Base-by-base conservation (phyloP, 2,888 invertebrate genomes). In the Deilephila porcellus region DNA sequence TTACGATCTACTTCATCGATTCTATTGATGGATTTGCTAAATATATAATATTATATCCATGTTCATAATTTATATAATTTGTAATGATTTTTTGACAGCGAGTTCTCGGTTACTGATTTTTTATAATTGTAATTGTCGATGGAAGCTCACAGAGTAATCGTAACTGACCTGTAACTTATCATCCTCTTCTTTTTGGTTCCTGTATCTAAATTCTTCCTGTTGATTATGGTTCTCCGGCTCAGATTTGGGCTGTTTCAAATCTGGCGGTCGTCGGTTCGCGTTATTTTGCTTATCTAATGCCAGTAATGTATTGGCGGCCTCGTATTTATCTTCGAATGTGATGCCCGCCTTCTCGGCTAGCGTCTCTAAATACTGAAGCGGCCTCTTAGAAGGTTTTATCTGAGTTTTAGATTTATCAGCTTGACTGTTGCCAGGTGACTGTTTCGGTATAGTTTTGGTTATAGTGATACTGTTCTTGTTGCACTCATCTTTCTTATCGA, bases 281-380 rank as follows among this genome's bases (percentile, higher is more conserved):
- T 89, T 95, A 83, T 96, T 96, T 79, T 95, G 95, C 84, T 96
- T 96, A 84, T 97, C 97, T 89, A 97, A 91, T 78, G 96, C 96
- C 81, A 96, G 87, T 82, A 96, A 88, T 74, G 95, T 96, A 80
- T 96, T 96, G 5, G 96, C 96, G 75, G 96, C 96, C 88, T 97
- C 97, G 94, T 97, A 97, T 88, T 97, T 97, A 87, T 97, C 97
- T 86, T 97, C 97, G 83, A 96, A 96, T 25, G 96, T 97, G 19
- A 97, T 96, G 2, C 97, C 97, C 71, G 97, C 97, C 81, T 97
- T 97, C 84, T 97, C 96, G 19, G 97, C 97, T 76, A 97, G 93
- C 0, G 97, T 97, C 86, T 97, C 97, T 77, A 97, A 89, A 83
- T 96, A 97, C 95, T 97, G 97, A 72, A 97, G 82, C 0, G 94